Evolutionary conservation across 2,113 vertebrate species (phyloP), one percentile per base, ranked within the genome.

Genomic region (Neodontobutis hainanensis): DNA sequence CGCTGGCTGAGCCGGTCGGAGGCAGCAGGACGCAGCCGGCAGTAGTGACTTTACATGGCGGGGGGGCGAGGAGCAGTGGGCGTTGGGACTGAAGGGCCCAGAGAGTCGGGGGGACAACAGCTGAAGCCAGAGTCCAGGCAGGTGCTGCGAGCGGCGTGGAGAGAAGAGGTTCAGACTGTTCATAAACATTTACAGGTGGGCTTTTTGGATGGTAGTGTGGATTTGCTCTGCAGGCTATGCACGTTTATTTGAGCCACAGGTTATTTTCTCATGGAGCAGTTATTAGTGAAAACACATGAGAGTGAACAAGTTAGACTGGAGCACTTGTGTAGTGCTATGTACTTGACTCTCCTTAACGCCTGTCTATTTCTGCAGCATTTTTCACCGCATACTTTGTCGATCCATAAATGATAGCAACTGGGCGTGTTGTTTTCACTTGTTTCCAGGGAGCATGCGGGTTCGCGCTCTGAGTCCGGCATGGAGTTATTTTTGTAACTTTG

Each of bases 101-200:
- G 32, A 40, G 59, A 59, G n/a, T 11, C 66, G 1, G 45, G 45
- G 65, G 44, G 35, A 63, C 55, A 42, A 50, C 65, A 61, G 60
- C 58, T 34, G 62, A 61, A 46, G 57, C 63, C 49, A 1, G 43
- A 36, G 49, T 45, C 1, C 9, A 70, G 53, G 65, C 70, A 34
- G 65, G 36, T 19, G 36, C 16, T 32, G n/a, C 34, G 48, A 0
- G 51, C 15, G 6, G 45, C 60, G 71, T 68, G 73, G 78, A 68
- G 72, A 3, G 70, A 71, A 52, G 73, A 78, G 69, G 60, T 47
- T 1, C 76, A 57, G 66, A 68, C 11, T 66, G 45, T 62, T 79
- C 73, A 49, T 75, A 71, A 78, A 73, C 77, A 81, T 62, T 66
- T 75, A 64, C 85, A 88, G 86, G 87, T 88, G 73, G 73, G 72